These are phyloP conservation scores for Tenodera sinensis DNA, from an alignment of 2,888 invertebrate genomes.

Conservation along the genomic window DNA sequence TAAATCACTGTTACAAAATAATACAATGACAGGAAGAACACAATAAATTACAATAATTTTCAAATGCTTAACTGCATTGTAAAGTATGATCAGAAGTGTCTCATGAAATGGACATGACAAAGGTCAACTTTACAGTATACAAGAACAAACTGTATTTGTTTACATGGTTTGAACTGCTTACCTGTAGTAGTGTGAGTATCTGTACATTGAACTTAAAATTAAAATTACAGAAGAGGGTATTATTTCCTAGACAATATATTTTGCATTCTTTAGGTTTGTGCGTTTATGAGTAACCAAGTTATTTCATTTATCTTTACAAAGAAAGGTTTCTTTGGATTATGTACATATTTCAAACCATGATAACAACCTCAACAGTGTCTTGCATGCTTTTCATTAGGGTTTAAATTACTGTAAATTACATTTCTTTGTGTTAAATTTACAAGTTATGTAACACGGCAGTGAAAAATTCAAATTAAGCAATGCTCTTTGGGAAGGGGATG, in stretches of 20 bases:
- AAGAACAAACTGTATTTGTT: neutral
- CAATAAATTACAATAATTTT: neutral
- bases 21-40: neutral
- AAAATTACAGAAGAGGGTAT: neutral
- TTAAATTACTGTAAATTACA: neutral
- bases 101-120: neutral
- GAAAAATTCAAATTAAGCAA: neutral
- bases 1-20: neutral
- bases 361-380: neutral
- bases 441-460: slow-evolving; percentile 2
- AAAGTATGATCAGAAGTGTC: neutral
- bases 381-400: neutral
- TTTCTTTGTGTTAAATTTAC: neutral
- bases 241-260: neutral
- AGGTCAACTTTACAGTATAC: neutral
- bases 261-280: neutral
- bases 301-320: neutral
- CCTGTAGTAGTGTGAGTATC: neutral
- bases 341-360: neutral
- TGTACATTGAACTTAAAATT: neutral
- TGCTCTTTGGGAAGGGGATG: neutral
- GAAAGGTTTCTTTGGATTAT: neutral
- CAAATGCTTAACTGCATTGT: neutral
- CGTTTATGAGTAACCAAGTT: neutral
- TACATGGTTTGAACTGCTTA: neutral